Conservation (phyloP, 2,797 vertebrate species). For the Melanotaenia nigrans region DNA sequence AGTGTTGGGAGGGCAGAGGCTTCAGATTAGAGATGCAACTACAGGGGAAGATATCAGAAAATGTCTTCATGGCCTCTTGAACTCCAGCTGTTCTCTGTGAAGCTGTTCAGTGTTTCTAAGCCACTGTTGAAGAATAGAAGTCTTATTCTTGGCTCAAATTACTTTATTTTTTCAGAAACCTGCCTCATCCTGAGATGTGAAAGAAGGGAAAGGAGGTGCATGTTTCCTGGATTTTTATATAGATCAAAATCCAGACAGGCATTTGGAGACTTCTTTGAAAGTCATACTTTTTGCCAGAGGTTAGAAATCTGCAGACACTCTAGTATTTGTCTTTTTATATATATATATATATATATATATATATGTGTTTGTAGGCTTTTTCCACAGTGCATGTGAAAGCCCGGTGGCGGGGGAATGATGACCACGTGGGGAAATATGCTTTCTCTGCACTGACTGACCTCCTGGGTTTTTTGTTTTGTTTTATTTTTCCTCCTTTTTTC, state of each 20-base stretch:
- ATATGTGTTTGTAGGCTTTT: constrained; percentile 58
- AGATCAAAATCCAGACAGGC: constrained; percentile 43
- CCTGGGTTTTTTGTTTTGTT: neutral
- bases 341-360: too few relatives aligned
- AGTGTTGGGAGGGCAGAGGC: constrained; percentile 41
- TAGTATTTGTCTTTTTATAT: constrained; percentile 26
- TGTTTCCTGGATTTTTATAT: constrained; percentile 22
- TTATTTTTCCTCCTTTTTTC: constrained; percentile 36
- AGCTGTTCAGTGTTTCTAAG: constrained; percentile 13
- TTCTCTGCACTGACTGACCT: constrained; percentile 66
- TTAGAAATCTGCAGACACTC: constrained; percentile 35
- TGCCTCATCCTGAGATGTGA: constrained; percentile 20
- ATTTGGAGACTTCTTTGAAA: constrained; percentile 48
- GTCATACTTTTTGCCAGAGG: constrained; percentile 40
- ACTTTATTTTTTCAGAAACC: constrained; percentile 30
- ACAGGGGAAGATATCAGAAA: constrained; percentile 42
- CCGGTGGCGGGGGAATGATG: constrained; percentile 27
- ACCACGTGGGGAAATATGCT: constrained; percentile 51
- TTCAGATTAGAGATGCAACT: constrained; percentile 39
- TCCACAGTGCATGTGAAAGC: constrained; percentile 57
- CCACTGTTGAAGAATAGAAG: constrained; percentile 18
- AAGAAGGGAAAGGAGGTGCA: constrained; percentile 18
- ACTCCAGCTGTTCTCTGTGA: constrained; percentile 41
- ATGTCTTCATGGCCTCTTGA: constrained; percentile 25
- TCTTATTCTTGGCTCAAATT: constrained; percentile 32